Conservation (phyloP, 1,140 invertebrate genomes). For the Diorhabda elongata region DNA sequence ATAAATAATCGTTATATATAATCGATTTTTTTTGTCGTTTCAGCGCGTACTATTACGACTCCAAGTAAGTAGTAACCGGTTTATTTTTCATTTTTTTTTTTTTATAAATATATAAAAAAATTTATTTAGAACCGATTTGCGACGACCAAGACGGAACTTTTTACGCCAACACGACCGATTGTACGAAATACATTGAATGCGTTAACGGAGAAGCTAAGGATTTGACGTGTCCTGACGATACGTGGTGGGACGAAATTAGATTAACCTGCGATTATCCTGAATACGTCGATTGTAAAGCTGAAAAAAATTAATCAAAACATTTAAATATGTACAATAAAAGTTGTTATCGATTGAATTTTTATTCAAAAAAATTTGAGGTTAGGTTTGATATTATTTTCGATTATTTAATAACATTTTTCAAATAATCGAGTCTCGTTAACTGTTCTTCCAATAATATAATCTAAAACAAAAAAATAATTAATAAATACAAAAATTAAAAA, state of each 20-base stretch:
- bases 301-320: no score
- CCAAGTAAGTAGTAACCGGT: no score
- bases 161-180: slow-evolving; percentile 6
- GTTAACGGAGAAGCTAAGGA: slow-evolving; percentile 5
- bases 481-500: background rate
- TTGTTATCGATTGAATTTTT: no score
- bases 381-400: background rate
- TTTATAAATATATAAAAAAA: no score
- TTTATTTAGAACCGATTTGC: background rate
- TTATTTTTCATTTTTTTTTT: no score
- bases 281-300: slow-evolving; percentile 26
- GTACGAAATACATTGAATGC: slow-evolving; percentile 24
- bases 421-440: background rate
- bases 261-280: slow-evolving; percentile 24
- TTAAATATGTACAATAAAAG: no score
- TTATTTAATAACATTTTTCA: background rate
- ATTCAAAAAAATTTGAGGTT: no score
- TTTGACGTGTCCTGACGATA: slow-evolving; percentile 16
- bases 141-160: slow-evolving; percentile 3
- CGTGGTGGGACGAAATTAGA: slow-evolving; percentile 20
- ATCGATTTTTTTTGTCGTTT: background rate
- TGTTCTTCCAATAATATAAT: slow-evolving; percentile 11
- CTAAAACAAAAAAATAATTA: slow-evolving; percentile 19
- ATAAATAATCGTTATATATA: background rate
- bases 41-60: no score